These are phyloP conservation scores for Centrocercus urophasianus DNA, from an alignment of 2,113 vertebrate species.

Conservation along the genomic window DNA sequence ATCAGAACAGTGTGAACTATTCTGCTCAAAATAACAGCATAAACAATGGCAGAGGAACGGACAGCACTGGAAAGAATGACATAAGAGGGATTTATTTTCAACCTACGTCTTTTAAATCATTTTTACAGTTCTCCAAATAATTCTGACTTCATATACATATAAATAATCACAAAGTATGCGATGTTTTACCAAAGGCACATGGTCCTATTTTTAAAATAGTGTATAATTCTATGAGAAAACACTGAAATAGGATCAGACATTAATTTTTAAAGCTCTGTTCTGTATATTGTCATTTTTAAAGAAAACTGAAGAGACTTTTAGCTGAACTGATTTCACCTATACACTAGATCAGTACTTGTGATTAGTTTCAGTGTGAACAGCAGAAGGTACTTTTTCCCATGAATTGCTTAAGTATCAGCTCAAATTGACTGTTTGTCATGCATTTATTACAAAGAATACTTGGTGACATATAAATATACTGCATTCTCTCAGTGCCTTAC, in stretches of 20 bases:
- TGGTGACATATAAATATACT: neutral
- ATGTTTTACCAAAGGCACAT: neutral
- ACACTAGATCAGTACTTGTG: neutral
- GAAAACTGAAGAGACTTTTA: neutral
- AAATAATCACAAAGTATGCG: neutral
- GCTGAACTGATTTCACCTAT: neutral
- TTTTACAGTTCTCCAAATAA: neutral
- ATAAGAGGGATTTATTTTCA: slow-evolving; percentile 21
- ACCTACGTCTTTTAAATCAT: neutral
- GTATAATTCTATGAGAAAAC: neutral
- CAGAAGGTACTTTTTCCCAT: neutral
- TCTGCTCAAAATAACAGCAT: neutral
- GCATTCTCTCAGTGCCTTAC: neutral
- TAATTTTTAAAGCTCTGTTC: neutral
- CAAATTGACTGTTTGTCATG: neutral
- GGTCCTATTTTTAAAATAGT: neutral
- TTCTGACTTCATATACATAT: neutral
- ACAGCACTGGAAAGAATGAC: neutral
- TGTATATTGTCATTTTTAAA: neutral
- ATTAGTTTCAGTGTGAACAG: neutral
- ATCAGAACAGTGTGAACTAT: neutral
- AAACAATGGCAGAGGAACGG: neutral
- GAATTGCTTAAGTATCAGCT: neutral
- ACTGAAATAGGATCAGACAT: neutral
- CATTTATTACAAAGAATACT: neutral